Conservation (phyloP, 2,797 vertebrate species). For the Myotis daubentonii region DNA sequence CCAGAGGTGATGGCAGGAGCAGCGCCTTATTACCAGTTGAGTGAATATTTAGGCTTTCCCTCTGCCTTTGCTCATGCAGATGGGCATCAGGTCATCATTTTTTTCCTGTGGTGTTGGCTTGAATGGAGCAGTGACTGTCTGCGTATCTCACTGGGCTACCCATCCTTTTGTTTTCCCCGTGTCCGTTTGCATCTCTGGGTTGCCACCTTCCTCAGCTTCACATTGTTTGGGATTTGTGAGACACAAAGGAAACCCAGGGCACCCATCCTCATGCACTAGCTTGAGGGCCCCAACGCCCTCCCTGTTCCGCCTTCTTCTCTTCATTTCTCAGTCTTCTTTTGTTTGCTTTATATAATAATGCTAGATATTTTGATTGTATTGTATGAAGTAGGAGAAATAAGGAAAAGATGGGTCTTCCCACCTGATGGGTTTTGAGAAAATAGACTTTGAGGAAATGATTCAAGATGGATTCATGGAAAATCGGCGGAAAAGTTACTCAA, state of each 20-base stretch:
- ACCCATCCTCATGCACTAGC: not conserved
- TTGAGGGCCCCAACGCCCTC: not conserved
- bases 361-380: not conserved
- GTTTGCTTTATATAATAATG: not conserved
- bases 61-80: not conserved
- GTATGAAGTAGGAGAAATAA: not conserved
- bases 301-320: not conserved
- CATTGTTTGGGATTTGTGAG: not conserved
- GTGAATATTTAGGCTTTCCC: not conserved
- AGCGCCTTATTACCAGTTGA: not conserved
- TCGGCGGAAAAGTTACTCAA: not conserved
- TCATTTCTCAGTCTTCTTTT: not conserved
- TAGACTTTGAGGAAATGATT: constrained; percentile 12
- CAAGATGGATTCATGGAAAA: not conserved
- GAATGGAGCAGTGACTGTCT: not conserved
- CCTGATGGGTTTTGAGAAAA: not conserved
- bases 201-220: not conserved
- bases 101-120: not conserved
- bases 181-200: not conserved
- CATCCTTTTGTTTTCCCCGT: not conserved
- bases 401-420: not conserved
- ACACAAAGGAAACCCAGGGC: not conserved
- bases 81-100: not conserved
- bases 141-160: not conserved
- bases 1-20: not conserved